Evolutionary conservation across 2,888 invertebrate species (phyloP), one percentile per base, ranked within the genome.

Genomic region (Helicoverpa assulta): DNA sequence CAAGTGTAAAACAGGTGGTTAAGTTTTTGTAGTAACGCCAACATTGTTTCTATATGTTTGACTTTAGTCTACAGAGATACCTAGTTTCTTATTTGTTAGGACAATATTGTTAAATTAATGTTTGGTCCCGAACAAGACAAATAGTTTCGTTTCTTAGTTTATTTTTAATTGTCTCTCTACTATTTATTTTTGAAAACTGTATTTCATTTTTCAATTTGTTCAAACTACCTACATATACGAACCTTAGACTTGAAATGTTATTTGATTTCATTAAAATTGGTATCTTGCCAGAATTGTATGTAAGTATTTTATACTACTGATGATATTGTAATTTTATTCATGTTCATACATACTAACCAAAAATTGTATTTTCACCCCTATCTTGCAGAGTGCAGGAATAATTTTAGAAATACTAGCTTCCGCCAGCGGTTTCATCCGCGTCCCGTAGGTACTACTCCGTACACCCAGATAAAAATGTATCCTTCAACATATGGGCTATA

Each of bases 211-310:
- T 40, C 37, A 12, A 37, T 37, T 37, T 37, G 10, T 14, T 10
- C 40, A 14, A 40, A 40, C 40, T 40, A 37, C 33, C 33, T 12
- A 37, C 10, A 37, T 37, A 12, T 37, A 37, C 2, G 37, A 37
- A 21, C 2, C 8, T 12, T 5, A 26, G n/a, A n/a, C 37, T 7
- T 43, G 16, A 43, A 16, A 26, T 14, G 14, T 3, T 19, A 4
- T 7, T 18, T 26, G 18, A 67, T 67, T 37, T 12, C 10, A 40
- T 16, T 12, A 67, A 61, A 37, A 50, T 62, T 55, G 64, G 21
- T 57, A 33, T 2, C 7, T n/a, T 64, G 64, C 64, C 43, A 68
- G 10, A 43, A 52, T 53, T 50, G 52, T 43, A 4, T 10, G 18
- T 7, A 12, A 3, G 33, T 5, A 5, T 18, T 19, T 5, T 8